These are phyloP conservation scores for Proctacanthus coquilletti DNA, from an alignment of 1,140 invertebrate genomes.

Conservation along the genomic window DNA sequence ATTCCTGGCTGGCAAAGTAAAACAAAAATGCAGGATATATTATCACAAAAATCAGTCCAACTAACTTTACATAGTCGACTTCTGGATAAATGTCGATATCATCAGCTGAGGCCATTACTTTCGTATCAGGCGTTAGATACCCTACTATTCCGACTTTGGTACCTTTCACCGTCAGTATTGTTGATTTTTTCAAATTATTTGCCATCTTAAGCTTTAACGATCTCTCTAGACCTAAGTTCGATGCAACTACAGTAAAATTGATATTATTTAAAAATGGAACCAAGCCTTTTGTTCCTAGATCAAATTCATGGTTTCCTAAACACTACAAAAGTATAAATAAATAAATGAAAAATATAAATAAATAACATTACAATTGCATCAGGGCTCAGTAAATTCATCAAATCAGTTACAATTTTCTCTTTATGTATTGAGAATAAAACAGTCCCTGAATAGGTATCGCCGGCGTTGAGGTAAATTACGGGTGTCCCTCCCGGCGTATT, in stretches of 20 bases:
- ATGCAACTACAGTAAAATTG: constrained; percentile 49
- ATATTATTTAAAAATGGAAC: constrained; percentile 52
- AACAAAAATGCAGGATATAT: not conserved
- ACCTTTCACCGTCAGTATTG: constrained; percentile 40
- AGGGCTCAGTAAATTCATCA: constrained; percentile 54
- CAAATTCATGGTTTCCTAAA: constrained; percentile 84
- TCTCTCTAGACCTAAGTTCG: constrained; percentile 61
- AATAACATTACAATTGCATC: constrained; percentile 55
- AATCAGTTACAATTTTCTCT: constrained; percentile 50
- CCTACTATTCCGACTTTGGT: constrained; percentile 64
- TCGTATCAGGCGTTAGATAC: constrained; percentile 67
- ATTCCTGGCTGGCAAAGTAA: constrained; percentile 33
- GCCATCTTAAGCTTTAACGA: constrained; percentile 41
- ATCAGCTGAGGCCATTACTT: constrained; percentile 40
- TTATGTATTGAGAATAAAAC: constrained; percentile 59
- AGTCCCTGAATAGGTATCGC: constrained; percentile 73
- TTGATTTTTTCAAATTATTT: constrained; percentile 37
- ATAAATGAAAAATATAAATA: not conserved
- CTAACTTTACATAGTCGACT: constrained; percentile 39
- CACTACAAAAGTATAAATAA: constrained; percentile 40
- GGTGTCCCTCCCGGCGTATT: constrained; percentile 31
- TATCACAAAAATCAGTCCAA: not conserved
- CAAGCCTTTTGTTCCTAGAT: constrained; percentile 54
- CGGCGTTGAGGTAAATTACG: constrained; percentile 58
- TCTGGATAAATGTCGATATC: constrained; percentile 54